Evolutionary conservation across 2,113 vertebrate genomes (phyloP), one percentile per base, ranked within the genome.

Genomic region (Xiphophorus hellerii): DNA sequence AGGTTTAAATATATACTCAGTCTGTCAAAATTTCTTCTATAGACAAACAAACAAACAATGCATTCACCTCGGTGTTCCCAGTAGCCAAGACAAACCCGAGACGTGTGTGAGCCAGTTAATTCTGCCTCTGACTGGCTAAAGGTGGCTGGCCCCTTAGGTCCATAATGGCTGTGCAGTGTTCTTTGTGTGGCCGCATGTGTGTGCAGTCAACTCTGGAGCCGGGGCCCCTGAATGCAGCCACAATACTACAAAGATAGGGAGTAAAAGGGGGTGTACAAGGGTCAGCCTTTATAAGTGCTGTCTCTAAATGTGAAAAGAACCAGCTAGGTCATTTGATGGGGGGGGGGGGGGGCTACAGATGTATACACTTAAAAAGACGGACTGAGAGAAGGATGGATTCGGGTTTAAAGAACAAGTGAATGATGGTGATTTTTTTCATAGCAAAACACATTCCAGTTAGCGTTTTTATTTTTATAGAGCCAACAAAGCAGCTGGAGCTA

Each of bases 141-240:
- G 89, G 80, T 89, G 84, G 85, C 83, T 44, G 87, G 90, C 88
- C 89, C 77, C 87, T 86, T 61, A 81, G 82, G 85, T 86, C 82
- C 66, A 87, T 81, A 87, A 88, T 85, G 87, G 82, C 73, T 81
- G 83, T 87, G 86, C 74, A 74, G 73, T 72, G 85, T 82, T 87
- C 89, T 92, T 91, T 91, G 83, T 89, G 81, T 72, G 74, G 68
- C 66, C 80, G 85, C 81, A 85, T 90, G 87, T 83, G 75, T 88
- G 84, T 81, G 85, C 87, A 86, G 86, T 92, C 84, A 84, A 76
- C 87, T 87, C 77, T 82, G 81, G 76, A 89, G 84, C 72, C 39
- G 72, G 84, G 87, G 84, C 87, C 86, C 68, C 90, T 63, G 86
- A 78, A 84, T 80, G 74, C 37, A 66, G 71, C 73, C 80, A 84